Percentiles rank a stretch among this genome's conserved stretches.
Conservation (phyloP, 2,113 vertebrate species). For the Loxodonta africana region DNA sequence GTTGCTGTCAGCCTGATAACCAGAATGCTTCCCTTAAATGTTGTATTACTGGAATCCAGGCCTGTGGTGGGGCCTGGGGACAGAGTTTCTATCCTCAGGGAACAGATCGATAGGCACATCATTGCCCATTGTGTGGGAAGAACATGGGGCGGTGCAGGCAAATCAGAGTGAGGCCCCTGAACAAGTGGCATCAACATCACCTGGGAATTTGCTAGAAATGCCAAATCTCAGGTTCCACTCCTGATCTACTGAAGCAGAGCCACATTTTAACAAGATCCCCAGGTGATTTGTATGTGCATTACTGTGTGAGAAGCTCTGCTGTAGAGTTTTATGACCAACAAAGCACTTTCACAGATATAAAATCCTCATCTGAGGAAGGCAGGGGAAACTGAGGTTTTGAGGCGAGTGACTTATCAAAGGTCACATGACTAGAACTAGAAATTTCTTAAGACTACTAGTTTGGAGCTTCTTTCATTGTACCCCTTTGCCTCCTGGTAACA, state of each 20-base stretch:
- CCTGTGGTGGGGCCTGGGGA: background rate
- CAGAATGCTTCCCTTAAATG: background rate
- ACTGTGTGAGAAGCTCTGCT: background rate
- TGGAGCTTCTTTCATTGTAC: background rate
- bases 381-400: slow-evolving; percentile 2
- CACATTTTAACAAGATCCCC: background rate
- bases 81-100: background rate
- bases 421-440: background rate
- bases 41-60: background rate
- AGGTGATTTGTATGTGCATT: background rate
- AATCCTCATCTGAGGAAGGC: background rate
- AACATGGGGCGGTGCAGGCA: no score
- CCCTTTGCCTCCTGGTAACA: background rate
- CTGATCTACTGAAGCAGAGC: background rate
- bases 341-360: background rate
- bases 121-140: background rate
- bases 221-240: background rate
- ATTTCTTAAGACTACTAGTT: background rate
- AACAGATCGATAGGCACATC: background rate
- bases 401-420: background rate
- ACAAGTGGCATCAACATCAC: background rate
- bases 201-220: background rate
- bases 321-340: background rate
- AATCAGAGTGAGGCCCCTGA: background rate
- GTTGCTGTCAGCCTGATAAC: background rate